Evolutionary conservation across 2,888 invertebrate genomes (phyloP).

Genomic region (Microchrysa polita): DNA sequence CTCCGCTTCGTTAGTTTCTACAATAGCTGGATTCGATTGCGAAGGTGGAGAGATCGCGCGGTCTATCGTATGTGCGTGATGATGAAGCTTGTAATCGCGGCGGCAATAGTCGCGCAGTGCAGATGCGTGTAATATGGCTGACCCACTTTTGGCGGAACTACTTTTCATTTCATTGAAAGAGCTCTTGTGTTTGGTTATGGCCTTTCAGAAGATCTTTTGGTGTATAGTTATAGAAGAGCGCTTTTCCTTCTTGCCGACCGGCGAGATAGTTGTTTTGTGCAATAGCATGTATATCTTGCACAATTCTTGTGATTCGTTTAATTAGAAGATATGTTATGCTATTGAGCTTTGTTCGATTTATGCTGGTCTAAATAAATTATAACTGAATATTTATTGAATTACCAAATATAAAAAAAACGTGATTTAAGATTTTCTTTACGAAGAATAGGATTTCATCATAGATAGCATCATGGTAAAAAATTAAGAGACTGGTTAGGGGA

Average conservation of each 20-base stretch:
- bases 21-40: background rate
- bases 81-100: conserved; percentile 31
- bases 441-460: too few species aligned
- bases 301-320: background rate
- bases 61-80: conserved; percentile 12
- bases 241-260: background rate
- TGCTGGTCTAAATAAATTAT: too few species aligned
- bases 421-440: too few species aligned
- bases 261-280: too few species aligned
- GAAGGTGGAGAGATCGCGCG: conserved; percentile 32
- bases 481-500: too few species aligned
- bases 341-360: background rate
- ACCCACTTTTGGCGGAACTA: conserved; percentile 28
- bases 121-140: conserved; percentile 38
- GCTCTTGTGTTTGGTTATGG: background rate
- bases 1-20: background rate
- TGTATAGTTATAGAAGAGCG: background rate
- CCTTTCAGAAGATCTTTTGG: conserved; percentile 8
- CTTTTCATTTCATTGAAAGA: conserved; percentile 41
- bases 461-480: too few species aligned
- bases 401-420: too few species aligned
- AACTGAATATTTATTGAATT: too few species aligned
- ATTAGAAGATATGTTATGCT: background rate
- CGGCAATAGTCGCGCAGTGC: conserved; percentile 2
- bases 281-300: background rate